Evolutionary conservation across 2,113 vertebrate species (phyloP).

Genomic region (Nicator chloris): DNA sequence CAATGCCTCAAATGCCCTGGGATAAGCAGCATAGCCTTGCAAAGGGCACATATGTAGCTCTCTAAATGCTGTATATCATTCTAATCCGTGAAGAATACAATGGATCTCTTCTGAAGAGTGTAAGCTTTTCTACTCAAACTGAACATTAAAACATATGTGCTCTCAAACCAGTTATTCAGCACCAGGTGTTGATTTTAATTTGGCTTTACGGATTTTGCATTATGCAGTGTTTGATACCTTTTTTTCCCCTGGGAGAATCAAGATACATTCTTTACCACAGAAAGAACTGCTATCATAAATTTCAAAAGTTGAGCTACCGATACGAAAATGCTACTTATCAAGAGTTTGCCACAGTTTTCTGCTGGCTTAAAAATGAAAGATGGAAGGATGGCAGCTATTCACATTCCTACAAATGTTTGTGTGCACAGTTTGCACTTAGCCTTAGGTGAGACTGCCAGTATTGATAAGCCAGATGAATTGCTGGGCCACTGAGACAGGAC

Average conservation of each 20-base stretch:
- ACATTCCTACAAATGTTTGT: neutral
- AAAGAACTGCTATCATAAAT: neutral
- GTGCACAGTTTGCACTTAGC: neutral
- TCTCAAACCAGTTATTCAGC: neutral
- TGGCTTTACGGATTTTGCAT: neutral
- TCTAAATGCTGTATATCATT: constrained; percentile 50
- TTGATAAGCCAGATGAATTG: neutral
- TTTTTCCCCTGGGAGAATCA: neutral
- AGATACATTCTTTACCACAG: neutral
- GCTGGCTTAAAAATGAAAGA: neutral
- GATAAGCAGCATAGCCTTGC: constrained; percentile 27
- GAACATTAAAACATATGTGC: constrained; percentile 32
- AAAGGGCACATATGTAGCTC: constrained; percentile 44
- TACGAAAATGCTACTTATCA: neutral
- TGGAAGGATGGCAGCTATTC: neutral
- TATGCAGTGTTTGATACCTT: neutral
- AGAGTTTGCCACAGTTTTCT: neutral
- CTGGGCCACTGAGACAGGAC: neutral
- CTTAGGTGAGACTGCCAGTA: neutral
- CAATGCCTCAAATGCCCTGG: constrained; percentile 32
- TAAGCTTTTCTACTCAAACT: constrained; percentile 21
- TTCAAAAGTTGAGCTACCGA: neutral
- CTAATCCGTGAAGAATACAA: constrained; percentile 49
- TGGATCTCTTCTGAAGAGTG: constrained; percentile 17
- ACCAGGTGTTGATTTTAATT: constrained; percentile 45